A percentile compares a stretch with the other conserved stretches of the same genome.
Conservation (phyloP, 2,113 vertebrate genomes). For the Pampusana beccarii region DNA sequence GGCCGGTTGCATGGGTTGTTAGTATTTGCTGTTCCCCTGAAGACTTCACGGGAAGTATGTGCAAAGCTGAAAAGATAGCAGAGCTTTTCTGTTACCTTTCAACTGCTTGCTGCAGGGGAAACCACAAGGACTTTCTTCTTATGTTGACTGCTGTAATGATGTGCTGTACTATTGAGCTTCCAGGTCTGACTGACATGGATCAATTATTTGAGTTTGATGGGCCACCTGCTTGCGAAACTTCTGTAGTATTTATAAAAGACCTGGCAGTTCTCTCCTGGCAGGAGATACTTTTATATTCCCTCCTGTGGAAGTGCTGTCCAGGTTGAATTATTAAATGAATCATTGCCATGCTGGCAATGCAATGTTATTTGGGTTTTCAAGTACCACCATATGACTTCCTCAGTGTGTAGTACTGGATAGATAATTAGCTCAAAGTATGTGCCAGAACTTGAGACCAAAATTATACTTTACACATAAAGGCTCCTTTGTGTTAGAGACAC, state of each 20-base stretch:
- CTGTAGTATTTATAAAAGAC: slow-evolving; percentile 29
- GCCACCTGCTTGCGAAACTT: slow-evolving; percentile 36
- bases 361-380: background rate
- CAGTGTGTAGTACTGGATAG: background rate
- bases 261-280: background rate
- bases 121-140: slow-evolving; percentile 42
- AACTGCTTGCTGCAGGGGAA: slow-evolving; percentile 39
- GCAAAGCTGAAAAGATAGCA: slow-evolving; percentile 21
- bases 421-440: background rate
- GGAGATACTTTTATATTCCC: background rate
- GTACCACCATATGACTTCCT: background rate
- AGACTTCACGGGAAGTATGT: background rate
- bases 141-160: slow-evolving; percentile 52
- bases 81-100: slow-evolving; percentile 16
- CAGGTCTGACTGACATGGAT: slow-evolving; percentile 25
- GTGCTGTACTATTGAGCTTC: slow-evolving; percentile 44
- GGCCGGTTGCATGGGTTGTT: background rate
- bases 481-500: background rate
- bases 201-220: slow-evolving; percentile 54
- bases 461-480: background rate
- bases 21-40: background rate
- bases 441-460: background rate
- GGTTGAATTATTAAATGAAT: slow-evolving; percentile 32
- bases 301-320: slow-evolving; percentile 32
- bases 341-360: background rate